Conservation (phyloP, 2,888 invertebrate species). For the Stenurella melanura region DNA sequence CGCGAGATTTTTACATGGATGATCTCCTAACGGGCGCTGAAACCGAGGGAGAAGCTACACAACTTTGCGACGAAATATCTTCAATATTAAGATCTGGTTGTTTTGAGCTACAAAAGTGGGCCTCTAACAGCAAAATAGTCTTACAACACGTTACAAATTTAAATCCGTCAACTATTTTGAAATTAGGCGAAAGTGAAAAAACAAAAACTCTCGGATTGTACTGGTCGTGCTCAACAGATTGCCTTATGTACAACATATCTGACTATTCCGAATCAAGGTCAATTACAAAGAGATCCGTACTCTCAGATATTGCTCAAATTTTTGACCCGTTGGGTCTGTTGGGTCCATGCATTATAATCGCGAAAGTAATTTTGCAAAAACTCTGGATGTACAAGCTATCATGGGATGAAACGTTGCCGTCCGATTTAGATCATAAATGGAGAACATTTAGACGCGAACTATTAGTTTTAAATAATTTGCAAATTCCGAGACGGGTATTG, state of each 20-base stretch:
- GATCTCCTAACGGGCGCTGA: slow-evolving; percentile 29
- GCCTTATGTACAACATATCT: slow-evolving; percentile 19
- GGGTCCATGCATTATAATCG: slow-evolving; percentile 21
- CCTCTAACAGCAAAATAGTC: slow-evolving; percentile 13
- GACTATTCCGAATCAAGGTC: neutral
- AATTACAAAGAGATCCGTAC: slow-evolving; percentile 25
- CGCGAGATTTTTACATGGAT: slow-evolving; percentile 37
- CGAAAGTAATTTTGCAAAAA: slow-evolving; percentile 4
- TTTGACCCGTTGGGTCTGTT: slow-evolving; percentile 22
- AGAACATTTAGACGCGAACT: no score
- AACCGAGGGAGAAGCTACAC: neutral
- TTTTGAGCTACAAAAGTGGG: slow-evolving; percentile 38
- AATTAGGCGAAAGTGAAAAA: slow-evolving; percentile 23
- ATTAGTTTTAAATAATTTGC: no score
- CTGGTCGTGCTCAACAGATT: slow-evolving; percentile 21
- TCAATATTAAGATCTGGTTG: slow-evolving; percentile 13
- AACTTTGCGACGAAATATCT: slow-evolving; percentile 12
- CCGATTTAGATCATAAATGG: no score
- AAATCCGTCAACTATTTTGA: neutral
- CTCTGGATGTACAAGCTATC: no score
- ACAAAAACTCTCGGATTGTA: slow-evolving; percentile 38
- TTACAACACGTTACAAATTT: neutral
- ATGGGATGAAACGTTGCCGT: no score
- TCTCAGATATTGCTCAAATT: slow-evolving; percentile 32
- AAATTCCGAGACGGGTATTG: no score